Base-by-base conservation (phyloP, 2,797 vertebrate genomes). In the Characodon lateralis region DNA sequence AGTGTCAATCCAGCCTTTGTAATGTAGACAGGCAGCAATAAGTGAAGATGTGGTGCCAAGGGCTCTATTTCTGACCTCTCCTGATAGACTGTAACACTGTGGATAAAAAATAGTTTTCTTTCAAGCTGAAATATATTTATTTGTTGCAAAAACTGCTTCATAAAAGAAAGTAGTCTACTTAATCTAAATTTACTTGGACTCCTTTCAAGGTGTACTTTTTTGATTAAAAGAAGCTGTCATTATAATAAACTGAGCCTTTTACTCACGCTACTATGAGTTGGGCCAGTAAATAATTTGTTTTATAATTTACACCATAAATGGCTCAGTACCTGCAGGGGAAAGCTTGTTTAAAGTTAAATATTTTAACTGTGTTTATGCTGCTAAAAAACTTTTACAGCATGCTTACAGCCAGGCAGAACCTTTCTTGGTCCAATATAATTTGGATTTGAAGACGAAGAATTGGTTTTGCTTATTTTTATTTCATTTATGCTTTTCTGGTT, bases 1-100 rank as follows among this genome's bases (percentile, higher is more conserved):
- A 71, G 84, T 89, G 91, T 88, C 89, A 93, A 61, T 86, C 85
- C 2, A 2, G 72, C 78, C 72, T 80, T 79, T 84, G 80, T 80
- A 66, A 82, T 78, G 70, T n/a, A 78, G 85, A 86, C 84, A 76
- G 73, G 76, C 81, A 73, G 82, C 82, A 73, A 76, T 70, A 77
- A 83, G 85, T 82, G 74, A 35, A 74, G 78, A 85, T 84, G 26
- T 39, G 65, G 18, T 12, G 72, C 77, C 77, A 81, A 88, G 88
- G 71, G 80, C 80, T 58, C 78, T 76, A 68, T 74, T 80, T 68
- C 69, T 83, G 83, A 86, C 80, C 81, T 13, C 26, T 58, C 69
- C 74, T 71, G 77, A 80, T 79, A 80, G 73, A 78, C 74, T 41
- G n/a, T 14, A 70, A 50, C 41, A 74, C n/a, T 71, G 24, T 13